Evolutionary conservation across 2,797 vertebrate genomes (phyloP).

Genomic region (Pagetopsis macropterus): DNA sequence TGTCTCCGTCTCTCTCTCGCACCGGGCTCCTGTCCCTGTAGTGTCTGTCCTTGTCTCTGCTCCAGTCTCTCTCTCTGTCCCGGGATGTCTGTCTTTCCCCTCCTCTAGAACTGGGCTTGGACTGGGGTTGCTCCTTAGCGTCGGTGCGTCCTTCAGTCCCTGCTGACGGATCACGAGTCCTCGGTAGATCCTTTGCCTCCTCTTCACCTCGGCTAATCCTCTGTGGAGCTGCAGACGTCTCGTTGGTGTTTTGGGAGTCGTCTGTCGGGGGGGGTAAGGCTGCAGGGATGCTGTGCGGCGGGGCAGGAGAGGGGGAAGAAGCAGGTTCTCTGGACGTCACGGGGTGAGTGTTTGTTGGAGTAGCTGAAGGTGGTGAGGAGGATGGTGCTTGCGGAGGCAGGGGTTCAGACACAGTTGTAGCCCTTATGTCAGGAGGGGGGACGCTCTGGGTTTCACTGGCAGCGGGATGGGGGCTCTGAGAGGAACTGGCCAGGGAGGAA

Average conservation of each 20-base stretch:
- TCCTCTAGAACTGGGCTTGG: slow-evolving; percentile 64
- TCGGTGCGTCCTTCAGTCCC: slow-evolving; percentile 71
- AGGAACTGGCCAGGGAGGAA: slow-evolving; percentile 47
- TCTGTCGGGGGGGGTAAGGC: slow-evolving; percentile 49
- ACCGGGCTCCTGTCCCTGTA: slow-evolving; percentile 80
- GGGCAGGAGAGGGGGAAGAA: slow-evolving; percentile 25
- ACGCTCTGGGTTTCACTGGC: slow-evolving; percentile 52
- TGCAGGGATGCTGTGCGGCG: slow-evolving; percentile 35
- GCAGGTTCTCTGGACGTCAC: slow-evolving; percentile 35
- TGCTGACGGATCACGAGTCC: slow-evolving; percentile 56
- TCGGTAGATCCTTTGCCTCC: slow-evolving; percentile 39
- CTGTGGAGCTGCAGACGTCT: slow-evolving; percentile 28
- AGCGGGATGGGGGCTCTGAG: slow-evolving; percentile 48
- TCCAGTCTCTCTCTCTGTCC: slow-evolving; percentile 69
- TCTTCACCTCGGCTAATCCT: slow-evolving; percentile 46
- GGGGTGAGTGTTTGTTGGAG: slow-evolving; percentile 41
- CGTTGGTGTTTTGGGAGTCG: slow-evolving; percentile 32
- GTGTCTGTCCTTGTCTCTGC: slow-evolving; percentile 66
- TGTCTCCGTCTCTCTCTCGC: slow-evolving; percentile 62
- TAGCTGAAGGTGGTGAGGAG: slow-evolving; percentile 44
- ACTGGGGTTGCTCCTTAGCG: slow-evolving; percentile 62
- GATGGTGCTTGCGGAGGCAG: slow-evolving; percentile 40
- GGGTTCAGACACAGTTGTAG: slow-evolving; percentile 58
- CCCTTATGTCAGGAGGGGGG: slow-evolving; percentile 62
- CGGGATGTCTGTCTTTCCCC: slow-evolving; percentile 57